These are phyloP conservation scores for Caligus rogercresseyi DNA, from an alignment of 1,140 invertebrate species.

Conservation along the genomic window DNA sequence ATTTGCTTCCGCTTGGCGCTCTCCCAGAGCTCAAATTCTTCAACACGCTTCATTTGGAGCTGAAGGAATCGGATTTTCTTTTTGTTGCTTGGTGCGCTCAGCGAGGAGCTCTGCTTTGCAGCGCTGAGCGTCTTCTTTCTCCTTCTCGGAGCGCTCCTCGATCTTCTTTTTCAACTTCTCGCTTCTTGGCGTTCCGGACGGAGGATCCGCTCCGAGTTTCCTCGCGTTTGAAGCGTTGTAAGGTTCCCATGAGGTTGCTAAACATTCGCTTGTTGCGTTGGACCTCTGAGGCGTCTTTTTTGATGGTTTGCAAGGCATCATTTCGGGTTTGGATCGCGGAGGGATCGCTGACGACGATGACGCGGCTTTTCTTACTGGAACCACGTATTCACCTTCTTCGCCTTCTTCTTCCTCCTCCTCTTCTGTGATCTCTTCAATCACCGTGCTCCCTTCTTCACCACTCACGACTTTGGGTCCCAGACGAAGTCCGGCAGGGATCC, in stretches of 20 bases:
- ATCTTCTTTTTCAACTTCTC: constrained; percentile 77
- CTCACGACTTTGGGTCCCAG: not conserved
- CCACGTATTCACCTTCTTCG: not conserved
- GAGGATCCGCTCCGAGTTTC: constrained; percentile 58
- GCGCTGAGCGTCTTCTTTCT: constrained; percentile 61
- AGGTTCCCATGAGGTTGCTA: constrained; percentile 71
- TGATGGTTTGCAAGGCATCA: not conserved
- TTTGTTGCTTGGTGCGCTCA: constrained; percentile 62
- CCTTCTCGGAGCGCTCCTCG: constrained; percentile 69
- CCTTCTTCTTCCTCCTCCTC: not conserved
- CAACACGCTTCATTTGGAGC: constrained; percentile 14
- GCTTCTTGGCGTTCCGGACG: constrained; percentile 52
- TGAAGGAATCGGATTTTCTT: constrained; percentile 46
- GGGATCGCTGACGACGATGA: not conserved
- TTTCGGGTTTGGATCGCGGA: not conserved
- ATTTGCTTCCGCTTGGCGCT: constrained; percentile 1
- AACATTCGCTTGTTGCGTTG: constrained; percentile 76
- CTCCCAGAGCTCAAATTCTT: constrained; percentile 15
- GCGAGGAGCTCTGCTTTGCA: constrained; percentile 66
- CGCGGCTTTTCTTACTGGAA: not conserved
- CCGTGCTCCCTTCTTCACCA: no score
- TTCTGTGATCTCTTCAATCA: not conserved
- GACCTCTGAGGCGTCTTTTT: constrained; percentile 3
- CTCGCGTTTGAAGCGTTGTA: constrained; percentile 86
- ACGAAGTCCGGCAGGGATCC: not conserved